Evolutionary conservation across 1,140 invertebrate genomes (phyloP).

Genomic region (Lethocerus indicus): DNA sequence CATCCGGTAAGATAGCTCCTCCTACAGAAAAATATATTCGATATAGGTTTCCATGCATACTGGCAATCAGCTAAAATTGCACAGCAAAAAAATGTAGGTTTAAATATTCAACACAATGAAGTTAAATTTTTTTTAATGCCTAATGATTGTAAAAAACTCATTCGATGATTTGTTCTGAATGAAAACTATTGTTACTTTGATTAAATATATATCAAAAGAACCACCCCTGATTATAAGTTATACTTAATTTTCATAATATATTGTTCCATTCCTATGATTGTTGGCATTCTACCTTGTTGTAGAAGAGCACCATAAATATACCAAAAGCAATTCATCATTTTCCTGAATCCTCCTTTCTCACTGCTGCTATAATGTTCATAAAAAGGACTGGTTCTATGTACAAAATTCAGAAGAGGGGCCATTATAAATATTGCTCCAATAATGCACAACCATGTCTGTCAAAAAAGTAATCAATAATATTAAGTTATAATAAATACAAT

Average conservation of each 20-base stretch:
- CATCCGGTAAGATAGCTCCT: constrained; percentile 64
- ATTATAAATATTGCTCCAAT: constrained; percentile 49
- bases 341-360: constrained; percentile 39
- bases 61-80: too few relatives aligned
- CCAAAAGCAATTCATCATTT: constrained; percentile 66
- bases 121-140: background rate
- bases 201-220: background rate
- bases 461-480: background rate
- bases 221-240: background rate
- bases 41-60: too few relatives aligned
- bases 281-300: constrained; percentile 54
- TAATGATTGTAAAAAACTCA: background rate
- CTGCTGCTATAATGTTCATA: constrained; percentile 37
- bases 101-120: background rate
- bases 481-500: too few relatives aligned
- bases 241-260: background rate
- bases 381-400: constrained; percentile 53
- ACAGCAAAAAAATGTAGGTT: background rate
- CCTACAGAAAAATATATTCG: constrained; percentile 31
- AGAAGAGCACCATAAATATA: constrained; percentile 78
- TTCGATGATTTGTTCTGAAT: background rate
- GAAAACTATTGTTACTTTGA: background rate
- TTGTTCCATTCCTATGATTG: background rate
- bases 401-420: constrained; percentile 57
- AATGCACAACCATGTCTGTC: constrained; percentile 68